Evolutionary conservation across 2,888 invertebrate species (phyloP).

Genomic region (Cabera pusaria): DNA sequence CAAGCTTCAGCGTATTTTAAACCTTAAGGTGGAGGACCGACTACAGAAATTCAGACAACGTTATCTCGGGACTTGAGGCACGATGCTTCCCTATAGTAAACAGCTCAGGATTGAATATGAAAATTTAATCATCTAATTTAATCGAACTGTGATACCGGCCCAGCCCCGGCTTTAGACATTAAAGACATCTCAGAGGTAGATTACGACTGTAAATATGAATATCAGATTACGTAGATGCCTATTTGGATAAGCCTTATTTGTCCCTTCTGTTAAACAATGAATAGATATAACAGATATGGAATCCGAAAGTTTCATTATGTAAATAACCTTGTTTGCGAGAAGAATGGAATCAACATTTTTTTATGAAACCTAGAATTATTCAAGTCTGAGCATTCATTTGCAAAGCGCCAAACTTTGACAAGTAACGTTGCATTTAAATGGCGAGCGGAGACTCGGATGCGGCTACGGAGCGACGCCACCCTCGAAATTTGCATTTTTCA

Average conservation of each 20-base stretch:
- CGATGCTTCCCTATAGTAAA: conserved; percentile 83
- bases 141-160: conserved; percentile 78
- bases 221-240: conserved; percentile 19
- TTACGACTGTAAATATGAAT: conserved; percentile 29
- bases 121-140: conserved; percentile 90
- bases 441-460: conserved; percentile 40
- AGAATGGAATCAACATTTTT: background rate
- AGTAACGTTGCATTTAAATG: conserved; percentile 72
- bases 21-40: conserved; percentile 24
- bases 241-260: conserved; percentile 17
- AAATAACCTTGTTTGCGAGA: background rate
- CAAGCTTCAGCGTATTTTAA: conserved; percentile 14
- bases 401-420: conserved; percentile 66
- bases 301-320: background rate
- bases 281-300: conserved; percentile 6
- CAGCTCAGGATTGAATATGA: conserved; percentile 91
- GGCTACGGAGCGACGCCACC: conserved; percentile 39
- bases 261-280: conserved; percentile 10
- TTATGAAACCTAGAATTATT: conserved; percentile 23
- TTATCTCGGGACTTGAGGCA: conserved; percentile 33
- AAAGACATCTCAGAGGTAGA: conserved; percentile 40
- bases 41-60: conserved; percentile 31
- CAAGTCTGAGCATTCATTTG: conserved; percentile 57
- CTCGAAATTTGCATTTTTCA: conserved; percentile 65
- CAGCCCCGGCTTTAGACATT: conserved; percentile 52